Conservation (phyloP, 2,113 vertebrate genomes). For the Mohoua ochrocephala region DNA sequence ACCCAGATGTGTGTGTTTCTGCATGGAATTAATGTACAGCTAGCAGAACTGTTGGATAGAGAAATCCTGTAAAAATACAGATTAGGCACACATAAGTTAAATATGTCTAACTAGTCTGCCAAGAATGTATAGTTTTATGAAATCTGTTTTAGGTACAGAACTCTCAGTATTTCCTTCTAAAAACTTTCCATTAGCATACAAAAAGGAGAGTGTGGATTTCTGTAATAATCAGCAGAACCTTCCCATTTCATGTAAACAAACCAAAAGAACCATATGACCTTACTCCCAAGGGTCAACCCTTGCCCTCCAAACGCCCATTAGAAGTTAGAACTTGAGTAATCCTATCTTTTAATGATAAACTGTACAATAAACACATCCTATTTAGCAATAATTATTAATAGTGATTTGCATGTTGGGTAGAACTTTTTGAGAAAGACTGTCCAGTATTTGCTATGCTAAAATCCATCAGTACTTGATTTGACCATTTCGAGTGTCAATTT, state of each 20-base stretch:
- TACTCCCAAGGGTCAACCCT: not conserved
- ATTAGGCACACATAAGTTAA: constrained; percentile 32
- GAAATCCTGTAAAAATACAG: constrained; percentile 35
- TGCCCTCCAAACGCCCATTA: not conserved
- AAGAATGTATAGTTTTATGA: constrained; percentile 24
- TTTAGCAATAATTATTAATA: not conserved
- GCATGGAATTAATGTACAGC: constrained; percentile 1
- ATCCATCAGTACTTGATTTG: not conserved
- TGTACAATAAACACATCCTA: not conserved
- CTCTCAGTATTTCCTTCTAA: not conserved
- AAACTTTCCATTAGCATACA: not conserved
- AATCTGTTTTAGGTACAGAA: constrained; percentile 6
- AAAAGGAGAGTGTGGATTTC: not conserved
- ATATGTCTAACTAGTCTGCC: not conserved
- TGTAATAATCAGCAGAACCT: not conserved
- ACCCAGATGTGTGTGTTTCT: constrained; percentile 34
- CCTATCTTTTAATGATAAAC: not conserved
- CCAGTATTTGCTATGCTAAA: not conserved
- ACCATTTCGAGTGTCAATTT: not conserved
- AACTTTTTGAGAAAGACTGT: not conserved
- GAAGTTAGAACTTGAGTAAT: not conserved
- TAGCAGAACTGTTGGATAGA: constrained; percentile 23
- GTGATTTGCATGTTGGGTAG: not conserved
- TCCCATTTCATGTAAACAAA: not conserved
- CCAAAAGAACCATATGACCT: not conserved